These are phyloP conservation scores for Melanotaenia maccullochi DNA, from an alignment of 2,797 vertebrate genomes.

Conservation along the genomic window DNA sequence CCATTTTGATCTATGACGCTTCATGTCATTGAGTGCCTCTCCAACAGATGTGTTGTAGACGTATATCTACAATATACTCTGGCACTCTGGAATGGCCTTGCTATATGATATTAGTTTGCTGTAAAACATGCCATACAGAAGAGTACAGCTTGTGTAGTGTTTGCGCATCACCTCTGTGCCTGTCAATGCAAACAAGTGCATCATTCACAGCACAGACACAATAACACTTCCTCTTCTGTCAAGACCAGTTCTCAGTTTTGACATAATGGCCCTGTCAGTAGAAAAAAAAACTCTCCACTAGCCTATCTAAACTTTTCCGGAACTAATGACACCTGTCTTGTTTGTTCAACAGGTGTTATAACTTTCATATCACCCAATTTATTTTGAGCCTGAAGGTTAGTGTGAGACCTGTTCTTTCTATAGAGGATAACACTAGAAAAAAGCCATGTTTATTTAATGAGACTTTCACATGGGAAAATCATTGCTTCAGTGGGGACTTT, in stretches of 20 bases:
- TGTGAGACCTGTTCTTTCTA: conserved; percentile 13
- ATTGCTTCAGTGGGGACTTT: background rate
- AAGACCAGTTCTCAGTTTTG: background rate
- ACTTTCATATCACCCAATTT: conserved; percentile 8
- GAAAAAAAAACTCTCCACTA: background rate
- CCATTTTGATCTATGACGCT: background rate
- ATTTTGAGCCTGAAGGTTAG: background rate
- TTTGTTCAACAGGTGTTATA: conserved; percentile 5
- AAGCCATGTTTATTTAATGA: conserved; percentile 24
- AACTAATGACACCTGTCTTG: conserved; percentile 10
- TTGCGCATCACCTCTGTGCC: background rate
- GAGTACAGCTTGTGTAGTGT: background rate
- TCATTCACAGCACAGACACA: conserved; percentile 17
- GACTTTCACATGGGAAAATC: background rate
- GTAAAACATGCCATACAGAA: background rate
- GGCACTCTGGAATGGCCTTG: no score
- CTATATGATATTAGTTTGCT: background rate
- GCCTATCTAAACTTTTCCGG: conserved; percentile 39
- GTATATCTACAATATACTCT: background rate
- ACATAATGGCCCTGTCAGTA: background rate
- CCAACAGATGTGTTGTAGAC: background rate
- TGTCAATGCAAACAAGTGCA: background rate
- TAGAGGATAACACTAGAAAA: conserved; percentile 20
- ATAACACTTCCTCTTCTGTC: conserved; percentile 45
- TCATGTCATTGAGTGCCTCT: background rate